Percentiles rank a stretch among this genome's conserved stretches.
Conservation (phyloP, 2,888 invertebrate species). For the Reticulitermes lucifugus region DNA sequence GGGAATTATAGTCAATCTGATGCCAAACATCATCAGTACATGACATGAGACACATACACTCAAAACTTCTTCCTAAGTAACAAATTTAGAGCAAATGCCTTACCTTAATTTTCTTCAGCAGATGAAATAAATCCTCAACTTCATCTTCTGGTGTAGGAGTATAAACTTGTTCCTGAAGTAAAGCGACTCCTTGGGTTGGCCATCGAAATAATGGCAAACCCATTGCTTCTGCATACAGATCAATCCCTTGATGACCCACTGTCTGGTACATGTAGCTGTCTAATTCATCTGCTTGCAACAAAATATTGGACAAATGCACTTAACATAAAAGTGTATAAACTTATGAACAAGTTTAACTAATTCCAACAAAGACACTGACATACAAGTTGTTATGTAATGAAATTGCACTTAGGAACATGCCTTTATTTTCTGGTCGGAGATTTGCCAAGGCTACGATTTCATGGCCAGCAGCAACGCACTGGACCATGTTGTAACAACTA, state of each 20-base stretch:
- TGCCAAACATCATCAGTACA: neutral
- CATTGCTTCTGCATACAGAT: constrained; percentile 93
- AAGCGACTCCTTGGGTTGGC: constrained; percentile 86
- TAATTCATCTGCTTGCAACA: constrained; percentile 77
- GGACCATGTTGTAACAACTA: constrained; percentile 99
- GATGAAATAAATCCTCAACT: constrained; percentile 94
- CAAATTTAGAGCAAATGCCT: constrained; percentile 48
- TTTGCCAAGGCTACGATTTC: constrained; percentile 96
- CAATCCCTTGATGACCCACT: constrained; percentile 95
- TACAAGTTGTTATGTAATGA: neutral
- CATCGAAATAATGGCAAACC: constrained; percentile 89
- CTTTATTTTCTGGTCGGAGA: constrained; percentile 87
- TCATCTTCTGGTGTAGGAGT: constrained; percentile 88
- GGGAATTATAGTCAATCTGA: neutral
- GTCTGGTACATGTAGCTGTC: constrained; percentile 99
- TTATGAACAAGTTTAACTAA: neutral
- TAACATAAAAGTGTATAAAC: neutral
- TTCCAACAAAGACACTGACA: neutral
- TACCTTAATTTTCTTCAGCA: constrained; percentile 83
- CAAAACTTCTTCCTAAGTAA: neutral
- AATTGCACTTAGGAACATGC: constrained; percentile 63
- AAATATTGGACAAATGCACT: neutral
- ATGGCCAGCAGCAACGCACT: constrained; percentile 96
- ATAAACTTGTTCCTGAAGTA: constrained; percentile 82
- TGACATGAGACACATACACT: neutral